Evolutionary conservation across 1,140 invertebrate genomes (phyloP).

Genomic region (Lethrus apterus): DNA sequence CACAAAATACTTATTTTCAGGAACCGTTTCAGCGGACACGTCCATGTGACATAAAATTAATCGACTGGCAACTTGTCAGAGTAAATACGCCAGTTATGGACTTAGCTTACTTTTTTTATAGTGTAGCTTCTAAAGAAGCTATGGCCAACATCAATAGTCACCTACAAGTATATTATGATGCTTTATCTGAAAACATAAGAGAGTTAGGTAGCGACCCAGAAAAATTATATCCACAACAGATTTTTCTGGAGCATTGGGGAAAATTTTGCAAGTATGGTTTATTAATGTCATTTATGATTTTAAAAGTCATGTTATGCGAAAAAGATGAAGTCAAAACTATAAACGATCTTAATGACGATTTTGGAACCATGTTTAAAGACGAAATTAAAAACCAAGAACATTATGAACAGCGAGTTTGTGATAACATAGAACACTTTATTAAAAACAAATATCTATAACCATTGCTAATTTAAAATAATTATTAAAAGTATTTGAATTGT

Average conservation of each 20-base stretch:
- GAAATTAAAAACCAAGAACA: too few relatives aligned
- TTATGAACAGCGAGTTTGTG: too few relatives aligned
- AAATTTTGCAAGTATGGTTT: conserved; percentile 21
- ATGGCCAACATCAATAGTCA: conserved; percentile 43
- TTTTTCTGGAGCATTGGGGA: conserved; percentile 40
- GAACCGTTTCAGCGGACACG: too few relatives aligned
- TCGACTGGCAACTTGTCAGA: conserved; percentile 50
- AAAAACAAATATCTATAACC: too few relatives aligned
- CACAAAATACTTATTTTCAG: too few relatives aligned
- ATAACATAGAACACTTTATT: too few relatives aligned
- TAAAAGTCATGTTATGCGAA: conserved; percentile 2
- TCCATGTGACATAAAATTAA: conserved; percentile 39
- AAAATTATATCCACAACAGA: conserved; percentile 40
- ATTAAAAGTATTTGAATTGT: too few relatives aligned
- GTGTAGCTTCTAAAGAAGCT: conserved; percentile 43
- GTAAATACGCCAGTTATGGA: conserved; percentile 50
- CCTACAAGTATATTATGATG: conserved; percentile 48
- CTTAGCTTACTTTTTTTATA: conserved; percentile 48
- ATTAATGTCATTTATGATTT: not conserved
- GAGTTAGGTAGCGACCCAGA: conserved; percentile 39
- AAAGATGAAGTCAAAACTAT: not conserved
- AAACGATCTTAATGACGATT: too few relatives aligned
- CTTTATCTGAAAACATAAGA: conserved; percentile 34
- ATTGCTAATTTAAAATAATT: too few relatives aligned
- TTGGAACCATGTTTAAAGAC: too few relatives aligned